Evolutionary conservation across 1,140 invertebrate species (phyloP).

Genomic region (Oreohelix idahoensis): DNA sequence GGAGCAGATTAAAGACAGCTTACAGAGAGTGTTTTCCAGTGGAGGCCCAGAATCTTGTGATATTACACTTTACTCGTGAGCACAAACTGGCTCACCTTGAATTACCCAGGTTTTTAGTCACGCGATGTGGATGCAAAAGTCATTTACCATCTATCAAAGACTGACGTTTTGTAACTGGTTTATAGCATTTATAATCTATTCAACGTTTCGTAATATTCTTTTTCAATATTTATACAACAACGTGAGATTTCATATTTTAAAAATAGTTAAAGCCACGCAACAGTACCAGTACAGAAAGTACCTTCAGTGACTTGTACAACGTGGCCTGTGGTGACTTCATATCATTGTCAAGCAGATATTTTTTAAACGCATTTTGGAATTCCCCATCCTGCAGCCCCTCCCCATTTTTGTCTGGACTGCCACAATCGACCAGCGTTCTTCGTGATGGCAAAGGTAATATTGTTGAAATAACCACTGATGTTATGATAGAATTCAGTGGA

Average conservation of each 20-base stretch:
- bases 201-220: neutral
- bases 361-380: too few species aligned
- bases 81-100: slow-evolving; percentile 10
- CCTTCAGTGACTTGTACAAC: too few species aligned
- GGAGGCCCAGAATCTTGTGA: slow-evolving; percentile 1
- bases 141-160: neutral
- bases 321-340: too few species aligned
- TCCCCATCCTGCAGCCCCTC: too few species aligned
- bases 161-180: neutral
- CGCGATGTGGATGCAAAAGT: slow-evolving; percentile 7
- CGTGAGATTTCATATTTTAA: neutral
- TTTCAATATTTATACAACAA: neutral
- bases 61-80: slow-evolving; percentile 27
- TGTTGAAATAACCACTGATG: too few species aligned
- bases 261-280: neutral
- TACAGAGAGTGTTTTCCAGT: neutral
- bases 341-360: too few species aligned
- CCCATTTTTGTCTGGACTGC: too few species aligned
- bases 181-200: neutral
- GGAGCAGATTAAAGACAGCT: neutral
- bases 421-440: too few species aligned
- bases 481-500: too few species aligned
- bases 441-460: too few species aligned
- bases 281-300: neutral
- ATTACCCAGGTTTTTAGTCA: slow-evolving; percentile 14